Conservation (phyloP, 2,888 invertebrate genomes). For the Athrips mouffetella region DNA sequence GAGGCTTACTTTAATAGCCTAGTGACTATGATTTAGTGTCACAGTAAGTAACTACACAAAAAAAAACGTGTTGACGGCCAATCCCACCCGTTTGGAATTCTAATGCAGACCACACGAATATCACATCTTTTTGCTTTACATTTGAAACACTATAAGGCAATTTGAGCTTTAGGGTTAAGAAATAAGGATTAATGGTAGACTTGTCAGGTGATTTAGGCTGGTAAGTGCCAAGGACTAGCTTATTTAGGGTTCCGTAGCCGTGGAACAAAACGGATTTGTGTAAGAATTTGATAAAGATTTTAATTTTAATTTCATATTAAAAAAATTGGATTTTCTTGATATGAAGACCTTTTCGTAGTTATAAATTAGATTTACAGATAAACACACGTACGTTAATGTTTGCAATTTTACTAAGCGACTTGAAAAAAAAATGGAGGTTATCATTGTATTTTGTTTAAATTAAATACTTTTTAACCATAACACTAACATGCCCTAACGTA, state of each 20-base stretch:
- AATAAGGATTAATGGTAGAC: constrained; percentile 34
- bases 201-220: constrained; percentile 34
- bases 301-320: neutral
- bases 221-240: constrained; percentile 64
- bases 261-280: neutral
- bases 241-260: constrained; percentile 25
- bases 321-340: too few relatives aligned
- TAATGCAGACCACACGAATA: constrained; percentile 32
- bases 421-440: too few relatives aligned
- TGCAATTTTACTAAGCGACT: too few relatives aligned
- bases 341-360: too few relatives aligned
- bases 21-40: neutral
- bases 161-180: constrained; percentile 32
- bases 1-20: neutral
- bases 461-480: too few relatives aligned
- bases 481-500: too few relatives aligned
- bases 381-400: too few relatives aligned
- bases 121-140: constrained; percentile 1
- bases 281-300: too few relatives aligned
- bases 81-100: constrained; percentile 49
- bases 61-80: constrained; percentile 24
- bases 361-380: too few relatives aligned
- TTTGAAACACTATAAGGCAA: constrained; percentile 30
- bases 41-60: neutral
- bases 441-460: too few relatives aligned